phyloP scores from a whole-genome alignment of 2,113 vertebrate genomes.

The Irena cyanogastra region DNA sequence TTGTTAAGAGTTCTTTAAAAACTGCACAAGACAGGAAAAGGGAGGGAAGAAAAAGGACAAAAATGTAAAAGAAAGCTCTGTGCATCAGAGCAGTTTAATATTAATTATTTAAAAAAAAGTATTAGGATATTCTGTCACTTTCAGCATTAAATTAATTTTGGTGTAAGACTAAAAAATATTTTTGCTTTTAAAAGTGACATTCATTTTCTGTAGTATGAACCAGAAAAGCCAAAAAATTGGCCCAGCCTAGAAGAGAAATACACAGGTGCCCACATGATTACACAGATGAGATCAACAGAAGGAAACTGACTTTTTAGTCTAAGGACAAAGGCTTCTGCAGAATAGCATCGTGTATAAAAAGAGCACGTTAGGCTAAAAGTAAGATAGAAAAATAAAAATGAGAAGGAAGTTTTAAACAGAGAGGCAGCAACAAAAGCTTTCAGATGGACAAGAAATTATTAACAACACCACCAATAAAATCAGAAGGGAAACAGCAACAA shows the following conservation, averaged over 20 bases:
- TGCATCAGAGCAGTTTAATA: neutral
- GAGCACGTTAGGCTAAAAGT: neutral
- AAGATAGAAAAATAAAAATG: neutral
- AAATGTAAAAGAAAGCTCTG: neutral
- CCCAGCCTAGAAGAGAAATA: neutral
- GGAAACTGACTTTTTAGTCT: neutral
- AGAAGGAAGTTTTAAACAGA: neutral
- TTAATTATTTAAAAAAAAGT: neutral
- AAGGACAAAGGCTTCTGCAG: neutral
- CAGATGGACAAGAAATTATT: neutral
- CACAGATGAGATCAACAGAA: neutral
- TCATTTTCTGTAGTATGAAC: neutral
- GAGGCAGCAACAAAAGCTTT: neutral
- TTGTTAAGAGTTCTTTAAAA: slow-evolving; percentile 93
- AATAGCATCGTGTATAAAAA: neutral
- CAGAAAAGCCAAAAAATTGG: neutral
- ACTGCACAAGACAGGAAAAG: slow-evolving; percentile 70
- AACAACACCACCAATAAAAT: neutral
- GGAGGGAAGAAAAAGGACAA: neutral
- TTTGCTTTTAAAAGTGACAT: neutral
- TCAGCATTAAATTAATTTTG: neutral
- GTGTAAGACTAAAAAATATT: neutral
- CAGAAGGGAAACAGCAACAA: neutral
- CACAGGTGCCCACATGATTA: neutral
- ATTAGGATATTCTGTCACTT: neutral